Percentiles rank a stretch among this genome's conserved stretches.
phyloP scores from a whole-genome alignment of 2,797 vertebrate species.

The Epinephelus malabaricus region DNA sequence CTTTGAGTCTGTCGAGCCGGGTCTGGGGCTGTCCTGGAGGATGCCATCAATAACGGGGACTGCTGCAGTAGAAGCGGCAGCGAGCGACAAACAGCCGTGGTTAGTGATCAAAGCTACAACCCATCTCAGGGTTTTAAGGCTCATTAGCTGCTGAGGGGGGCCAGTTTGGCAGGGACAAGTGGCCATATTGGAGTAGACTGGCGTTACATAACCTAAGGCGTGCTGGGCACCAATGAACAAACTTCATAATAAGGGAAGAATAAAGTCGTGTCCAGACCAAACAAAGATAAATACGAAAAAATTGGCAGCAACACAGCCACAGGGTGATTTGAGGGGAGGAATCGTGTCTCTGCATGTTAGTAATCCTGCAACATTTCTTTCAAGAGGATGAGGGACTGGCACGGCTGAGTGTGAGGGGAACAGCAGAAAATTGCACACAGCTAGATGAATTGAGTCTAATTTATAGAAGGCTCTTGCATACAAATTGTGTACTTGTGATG shows the following conservation, averaged over 20 bases:
- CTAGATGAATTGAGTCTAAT: conserved; percentile 21
- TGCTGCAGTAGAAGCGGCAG: conserved; percentile 73
- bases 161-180: conserved; percentile 75
- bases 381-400: conserved; percentile 20
- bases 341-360: conserved; percentile 8
- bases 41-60: conserved; percentile 80
- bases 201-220: conserved; percentile 65
- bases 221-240: conserved; percentile 60
- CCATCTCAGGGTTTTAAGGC: conserved; percentile 78
- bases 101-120: conserved; percentile 82
- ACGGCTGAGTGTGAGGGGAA: conserved; percentile 23
- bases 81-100: conserved; percentile 73
- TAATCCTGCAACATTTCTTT: conserved; percentile 28
- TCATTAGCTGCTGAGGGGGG: conserved; percentile 79
- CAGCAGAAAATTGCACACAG: conserved; percentile 30
- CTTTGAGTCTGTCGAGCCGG: conserved; percentile 60
- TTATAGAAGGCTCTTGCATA: conserved; percentile 11
- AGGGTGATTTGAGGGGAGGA: conserved; percentile 31
- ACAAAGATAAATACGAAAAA: conserved; percentile 15
- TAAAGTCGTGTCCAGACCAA: conserved; percentile 24
- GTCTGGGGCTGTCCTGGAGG: conserved; percentile 73
- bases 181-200: conserved; percentile 71
- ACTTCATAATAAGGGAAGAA: conserved; percentile 59
- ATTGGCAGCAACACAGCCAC: conserved; percentile 2
- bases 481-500: conserved; percentile 14